Evolutionary conservation across 2,888 invertebrate genomes (phyloP).

Genomic region (Drosophila subquinaria): DNA sequence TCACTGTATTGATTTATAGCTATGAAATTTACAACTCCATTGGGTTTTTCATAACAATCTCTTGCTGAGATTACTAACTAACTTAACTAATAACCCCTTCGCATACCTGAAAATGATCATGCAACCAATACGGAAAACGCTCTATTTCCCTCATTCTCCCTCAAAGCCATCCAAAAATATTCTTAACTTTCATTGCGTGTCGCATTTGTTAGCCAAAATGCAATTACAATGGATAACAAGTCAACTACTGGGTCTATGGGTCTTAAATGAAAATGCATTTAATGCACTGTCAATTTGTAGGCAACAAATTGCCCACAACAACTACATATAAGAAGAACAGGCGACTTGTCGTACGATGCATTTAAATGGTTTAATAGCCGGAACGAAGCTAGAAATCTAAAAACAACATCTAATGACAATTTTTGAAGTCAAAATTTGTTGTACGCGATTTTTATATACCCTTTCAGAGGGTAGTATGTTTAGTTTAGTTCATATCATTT

Average conservation of each 20-base stretch:
- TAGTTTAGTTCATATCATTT: background rate
- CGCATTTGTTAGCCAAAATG: slow-evolving; percentile 39
- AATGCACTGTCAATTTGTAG: slow-evolving; percentile 49
- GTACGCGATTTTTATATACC: slow-evolving; percentile 1
- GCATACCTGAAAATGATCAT: slow-evolving; percentile 20
- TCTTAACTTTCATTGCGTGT: slow-evolving; percentile 42
- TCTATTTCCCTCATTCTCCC: background rate
- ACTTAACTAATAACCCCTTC: slow-evolving; percentile 28
- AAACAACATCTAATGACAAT: slow-evolving; percentile 41
- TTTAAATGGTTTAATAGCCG: slow-evolving; percentile 66
- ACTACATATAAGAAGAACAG: slow-evolving; percentile 22
- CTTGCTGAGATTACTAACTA: background rate
- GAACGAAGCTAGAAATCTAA: slow-evolving; percentile 55
- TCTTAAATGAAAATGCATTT: slow-evolving; percentile 48
- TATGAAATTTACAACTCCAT: background rate
- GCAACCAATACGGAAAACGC: slow-evolving; percentile 35
- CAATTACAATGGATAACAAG: slow-evolving; percentile 21
- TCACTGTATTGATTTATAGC: background rate
- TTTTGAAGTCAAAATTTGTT: slow-evolving; percentile 9
- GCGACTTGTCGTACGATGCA: slow-evolving; percentile 44
- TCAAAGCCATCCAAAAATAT: slow-evolving; percentile 6
- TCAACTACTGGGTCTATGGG: slow-evolving; percentile 50
- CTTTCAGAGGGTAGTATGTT: background rate
- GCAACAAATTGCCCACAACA: slow-evolving; percentile 38
- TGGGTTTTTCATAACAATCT: background rate